Percentiles rank a stretch among this genome's conserved stretches.
phyloP scores from a whole-genome alignment of 2,113 vertebrate species.

The Chelonoidis abingdonii region DNA sequence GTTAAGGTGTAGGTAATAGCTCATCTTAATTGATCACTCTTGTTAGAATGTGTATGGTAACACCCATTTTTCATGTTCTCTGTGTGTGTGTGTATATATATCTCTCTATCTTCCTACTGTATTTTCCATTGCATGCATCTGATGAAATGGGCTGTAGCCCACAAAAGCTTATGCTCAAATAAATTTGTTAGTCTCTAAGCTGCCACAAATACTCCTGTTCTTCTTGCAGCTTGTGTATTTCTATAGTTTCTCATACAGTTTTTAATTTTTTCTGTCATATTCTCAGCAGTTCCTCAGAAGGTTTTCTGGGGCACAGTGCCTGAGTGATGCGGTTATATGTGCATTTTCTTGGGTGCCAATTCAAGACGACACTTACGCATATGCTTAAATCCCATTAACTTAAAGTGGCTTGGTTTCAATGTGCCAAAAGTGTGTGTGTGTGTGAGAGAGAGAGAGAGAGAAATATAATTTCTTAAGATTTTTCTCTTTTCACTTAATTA shows the following conservation, averaged over 20 bases:
- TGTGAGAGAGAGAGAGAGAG: background rate
- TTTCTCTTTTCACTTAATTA: background rate
- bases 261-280: background rate
- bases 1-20: too few species aligned
- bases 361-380: background rate
- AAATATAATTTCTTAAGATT: background rate
- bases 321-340: fast-evolving
- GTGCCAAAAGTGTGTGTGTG: background rate
- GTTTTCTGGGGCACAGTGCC: background rate
- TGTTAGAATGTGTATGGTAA: too few species aligned
- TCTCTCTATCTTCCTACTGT: too few species aligned
- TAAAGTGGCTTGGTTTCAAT: background rate
- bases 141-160: too few species aligned
- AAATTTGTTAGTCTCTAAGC: too few species aligned
- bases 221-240: background rate
- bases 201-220: too few species aligned
- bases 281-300: background rate
- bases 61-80: too few species aligned
- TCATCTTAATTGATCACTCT: too few species aligned
- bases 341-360: background rate
- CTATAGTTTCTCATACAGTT: background rate
- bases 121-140: too few species aligned
- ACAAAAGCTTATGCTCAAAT: too few species aligned
- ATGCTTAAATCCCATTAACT: background rate
- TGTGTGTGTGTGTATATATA: too few species aligned